Conservation (phyloP, 2,797 vertebrate species). For the Enteromius anoplus region DNA sequence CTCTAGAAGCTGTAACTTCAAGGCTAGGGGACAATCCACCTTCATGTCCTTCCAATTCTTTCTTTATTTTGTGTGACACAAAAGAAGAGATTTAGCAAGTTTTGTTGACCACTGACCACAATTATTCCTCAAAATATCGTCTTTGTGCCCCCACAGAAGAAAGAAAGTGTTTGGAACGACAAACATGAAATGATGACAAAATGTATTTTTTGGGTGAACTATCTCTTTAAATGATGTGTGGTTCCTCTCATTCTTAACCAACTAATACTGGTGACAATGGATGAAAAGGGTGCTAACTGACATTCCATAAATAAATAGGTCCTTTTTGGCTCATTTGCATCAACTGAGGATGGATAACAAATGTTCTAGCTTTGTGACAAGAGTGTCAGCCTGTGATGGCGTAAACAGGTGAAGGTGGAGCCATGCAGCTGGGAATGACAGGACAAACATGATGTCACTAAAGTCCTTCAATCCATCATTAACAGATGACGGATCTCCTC, state of each 20-base stretch:
- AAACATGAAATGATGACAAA: not conserved
- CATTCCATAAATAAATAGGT: slow-evolving; percentile 13
- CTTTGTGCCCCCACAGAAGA: not conserved
- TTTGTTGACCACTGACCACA: not conserved
- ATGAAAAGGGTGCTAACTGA: slow-evolving; percentile 1
- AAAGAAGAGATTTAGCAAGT: not conserved
- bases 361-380: slow-evolving; percentile 38
- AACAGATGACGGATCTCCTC: slow-evolving; percentile 71
- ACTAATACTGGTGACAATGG: not conserved
- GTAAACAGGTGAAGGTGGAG: slow-evolving; percentile 40
- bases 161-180: not conserved
- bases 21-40: not conserved
- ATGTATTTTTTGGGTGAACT: not conserved
- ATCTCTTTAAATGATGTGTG: not conserved
- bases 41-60: not conserved
- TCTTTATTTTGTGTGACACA: not conserved
- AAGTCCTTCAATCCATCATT: slow-evolving; percentile 72
- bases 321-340: slow-evolving; percentile 5
- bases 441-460: slow-evolving; percentile 60
- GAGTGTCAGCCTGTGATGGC: slow-evolving; percentile 36
- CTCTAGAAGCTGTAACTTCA: not conserved
- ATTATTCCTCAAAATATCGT: not conserved
- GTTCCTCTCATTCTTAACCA: not conserved
- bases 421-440: slow-evolving; percentile 76
- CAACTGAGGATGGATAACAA: not conserved